These are phyloP conservation scores for Synergus laeviventris DNA, from an alignment of 2,888 invertebrate species.

Conservation along the genomic window DNA sequence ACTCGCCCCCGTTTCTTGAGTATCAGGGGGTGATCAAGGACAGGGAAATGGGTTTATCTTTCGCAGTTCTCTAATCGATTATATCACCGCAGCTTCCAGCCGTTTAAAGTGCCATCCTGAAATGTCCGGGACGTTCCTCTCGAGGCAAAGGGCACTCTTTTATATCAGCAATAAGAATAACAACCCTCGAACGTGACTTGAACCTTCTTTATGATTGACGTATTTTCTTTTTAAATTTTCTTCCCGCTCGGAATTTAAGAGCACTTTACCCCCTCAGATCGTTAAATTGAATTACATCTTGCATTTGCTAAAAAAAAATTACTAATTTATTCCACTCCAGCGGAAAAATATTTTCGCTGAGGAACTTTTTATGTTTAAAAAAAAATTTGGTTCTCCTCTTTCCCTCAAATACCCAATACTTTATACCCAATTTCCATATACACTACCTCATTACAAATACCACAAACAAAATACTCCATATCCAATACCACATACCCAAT, in stretches of 20 bases:
- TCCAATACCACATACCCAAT: too few species aligned
- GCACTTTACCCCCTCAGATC: constrained; percentile 1
- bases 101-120: constrained; percentile 34
- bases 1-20: constrained; percentile 12
- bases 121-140: constrained; percentile 26
- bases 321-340: neutral
- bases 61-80: constrained; percentile 46
- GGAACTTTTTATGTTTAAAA: too few species aligned
- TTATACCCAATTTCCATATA: too few species aligned
- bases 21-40: constrained; percentile 40
- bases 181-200: constrained; percentile 22
- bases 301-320: neutral
- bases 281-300: constrained; percentile 11
- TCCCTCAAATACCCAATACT: too few species aligned
- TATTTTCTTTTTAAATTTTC: constrained; percentile 30
- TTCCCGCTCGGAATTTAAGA: neutral
- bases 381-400: too few species aligned
- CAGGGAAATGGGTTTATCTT: constrained; percentile 51
- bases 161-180: constrained; percentile 38
- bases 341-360: too few species aligned
- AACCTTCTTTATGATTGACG: constrained; percentile 28
- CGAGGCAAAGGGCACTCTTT: constrained; percentile 35
- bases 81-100: constrained; percentile 24
- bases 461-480: too few species aligned
- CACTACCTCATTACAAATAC: too few species aligned